These are phyloP conservation scores for Cyphomyrus plagiostoma DNA, from an alignment of 2,113 vertebrate species.

Conservation along the genomic window DNA sequence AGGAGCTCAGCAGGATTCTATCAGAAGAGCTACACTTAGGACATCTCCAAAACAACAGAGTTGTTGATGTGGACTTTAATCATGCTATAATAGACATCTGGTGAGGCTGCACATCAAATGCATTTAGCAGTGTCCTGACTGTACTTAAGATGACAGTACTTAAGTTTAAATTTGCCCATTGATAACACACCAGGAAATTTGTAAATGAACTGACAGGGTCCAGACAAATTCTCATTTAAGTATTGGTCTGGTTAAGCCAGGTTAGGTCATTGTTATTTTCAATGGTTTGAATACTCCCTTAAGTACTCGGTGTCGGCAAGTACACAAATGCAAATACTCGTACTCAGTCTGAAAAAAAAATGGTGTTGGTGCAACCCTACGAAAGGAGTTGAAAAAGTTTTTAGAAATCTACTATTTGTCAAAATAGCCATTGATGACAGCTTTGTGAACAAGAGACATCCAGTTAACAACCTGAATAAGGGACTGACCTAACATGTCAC, in stretches of 20 bases:
- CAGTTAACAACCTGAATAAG: neutral
- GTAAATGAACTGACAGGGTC: too few species aligned
- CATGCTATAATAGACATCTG: neutral
- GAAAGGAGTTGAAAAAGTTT: neutral
- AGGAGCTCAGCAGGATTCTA: neutral
- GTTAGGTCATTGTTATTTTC: too few species aligned
- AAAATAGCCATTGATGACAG: neutral
- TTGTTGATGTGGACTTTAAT: neutral
- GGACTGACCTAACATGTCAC: neutral
- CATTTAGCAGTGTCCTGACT: neutral
- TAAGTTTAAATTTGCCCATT: too few species aligned
- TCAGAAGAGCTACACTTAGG: neutral
- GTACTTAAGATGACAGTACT: neutral
- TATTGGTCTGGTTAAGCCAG: too few species aligned
- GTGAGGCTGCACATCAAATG: neutral
- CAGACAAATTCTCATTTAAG: too few species aligned
- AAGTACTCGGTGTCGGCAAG: too few species aligned
- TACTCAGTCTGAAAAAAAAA: too few species aligned
- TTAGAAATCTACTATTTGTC: neutral
- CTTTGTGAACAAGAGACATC: neutral
- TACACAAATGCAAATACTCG: too few species aligned
- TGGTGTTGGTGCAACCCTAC: too few species aligned
- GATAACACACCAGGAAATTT: too few species aligned
- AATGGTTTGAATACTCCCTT: too few species aligned
- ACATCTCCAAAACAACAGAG: neutral